phyloP scores from a whole-genome alignment of 1,140 invertebrate species.

The Psix sp. region DNA sequence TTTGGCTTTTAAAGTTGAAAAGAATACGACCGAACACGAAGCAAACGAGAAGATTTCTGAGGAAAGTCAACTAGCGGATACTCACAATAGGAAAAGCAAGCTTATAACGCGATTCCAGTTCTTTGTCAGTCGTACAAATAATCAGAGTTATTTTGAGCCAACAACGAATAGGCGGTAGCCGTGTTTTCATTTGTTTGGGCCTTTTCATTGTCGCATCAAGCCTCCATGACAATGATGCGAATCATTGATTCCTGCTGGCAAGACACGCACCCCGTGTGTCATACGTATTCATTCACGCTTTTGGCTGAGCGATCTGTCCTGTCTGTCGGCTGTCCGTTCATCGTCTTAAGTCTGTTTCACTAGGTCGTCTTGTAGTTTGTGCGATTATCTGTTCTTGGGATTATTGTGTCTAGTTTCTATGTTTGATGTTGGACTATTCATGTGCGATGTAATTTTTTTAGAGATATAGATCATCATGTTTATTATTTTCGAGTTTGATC shows the following conservation, averaged over 20 bases:
- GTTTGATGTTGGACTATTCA: too few relatives aligned
- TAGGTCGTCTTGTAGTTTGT: too few relatives aligned
- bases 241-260: constrained; percentile 24
- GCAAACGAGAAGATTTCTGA: constrained; percentile 46
- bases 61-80: constrained; percentile 57
- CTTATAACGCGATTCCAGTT: constrained; percentile 31
- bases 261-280: constrained; percentile 22
- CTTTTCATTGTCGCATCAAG: constrained; percentile 60
- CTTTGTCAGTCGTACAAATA: constrained; percentile 31
- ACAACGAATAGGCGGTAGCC: constrained; percentile 57
- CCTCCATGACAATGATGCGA: constrained; percentile 18
- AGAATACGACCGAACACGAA: constrained; percentile 12
- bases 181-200: constrained; percentile 64
- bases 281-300: constrained; percentile 11
- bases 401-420: too few relatives aligned
- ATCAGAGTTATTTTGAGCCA: constrained; percentile 18
- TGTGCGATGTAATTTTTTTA: too few relatives aligned
- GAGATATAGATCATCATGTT: too few relatives aligned
- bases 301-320: background rate
- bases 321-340: constrained; percentile 1
- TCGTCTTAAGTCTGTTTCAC: background rate
- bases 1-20: constrained; percentile 44
- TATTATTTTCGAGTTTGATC: too few relatives aligned
- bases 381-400: too few relatives aligned
- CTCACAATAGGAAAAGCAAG: constrained; percentile 32